Evolutionary conservation across 2,797 vertebrate species (phyloP), one percentile per base, ranked within the genome.

Genomic region (Scolopax bukidnonensis): DNA sequence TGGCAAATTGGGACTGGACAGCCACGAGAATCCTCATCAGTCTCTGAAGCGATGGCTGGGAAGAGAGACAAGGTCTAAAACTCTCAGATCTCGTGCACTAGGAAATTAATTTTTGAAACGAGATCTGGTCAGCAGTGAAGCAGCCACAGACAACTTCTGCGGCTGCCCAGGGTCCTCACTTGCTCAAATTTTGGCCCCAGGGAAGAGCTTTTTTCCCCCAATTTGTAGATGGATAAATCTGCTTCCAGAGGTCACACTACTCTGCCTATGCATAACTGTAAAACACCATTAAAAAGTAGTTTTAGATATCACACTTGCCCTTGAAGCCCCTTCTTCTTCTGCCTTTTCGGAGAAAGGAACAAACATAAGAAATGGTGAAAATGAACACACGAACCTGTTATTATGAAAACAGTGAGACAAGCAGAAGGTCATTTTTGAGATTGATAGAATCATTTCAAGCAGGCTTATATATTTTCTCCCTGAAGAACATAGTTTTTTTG

Each of bases 341-440:
- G 47, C 12, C 7, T 70, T 90, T 93, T 45, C 32, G 10, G 6
- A 92, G 51, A 77, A 79, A 90, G 3, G 6, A 68, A 53, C 23
- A 78, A 61, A 63, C 14, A 43, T 48, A 76, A 67, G 33, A 91
- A 87, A 70, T 3, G 3, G 36, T 57, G 63, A 74, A 82, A 94
- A 79, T 24, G 83, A 85, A 74, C 61, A 63, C 32, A 70, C 0
- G 0, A 57, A 57, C 1, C 1, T 40, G 40, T 79, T 74, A 86
- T 65, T 64, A 67, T 71, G 45, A 94, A 81, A 90, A 74, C 25
- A 71, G 78, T 45, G 53, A 88, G 65, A 91, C 40, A 87, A 96
- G 69, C 27, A 51, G 64, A 93, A 84, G 63, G 53, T 67, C 32
- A 51, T 87, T 96, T 94, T 92, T 2, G 20, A 92, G 64, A 75